Evolutionary conservation across 2,888 invertebrate genomes (phyloP), one percentile per base, ranked within the genome.

Genomic region (Drosophila neonasuta): DNA sequence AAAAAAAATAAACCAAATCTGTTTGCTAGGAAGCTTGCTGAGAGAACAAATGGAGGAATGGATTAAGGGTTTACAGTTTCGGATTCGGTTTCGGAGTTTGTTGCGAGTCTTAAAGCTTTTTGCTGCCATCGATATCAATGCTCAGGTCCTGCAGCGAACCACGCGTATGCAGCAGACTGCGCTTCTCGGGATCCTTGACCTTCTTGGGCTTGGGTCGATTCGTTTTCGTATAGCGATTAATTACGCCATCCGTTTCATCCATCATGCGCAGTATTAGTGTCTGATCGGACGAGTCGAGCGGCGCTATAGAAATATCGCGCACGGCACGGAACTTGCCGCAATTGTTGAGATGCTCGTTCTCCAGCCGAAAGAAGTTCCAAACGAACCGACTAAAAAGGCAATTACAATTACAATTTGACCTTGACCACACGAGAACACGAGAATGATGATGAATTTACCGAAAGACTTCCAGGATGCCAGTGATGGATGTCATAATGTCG

Each of bases 321-420:
- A 99, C 99, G 8, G 99, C 99, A 87, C 99, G 93, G 93, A 99
- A 99, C 92, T 97, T 96, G 90, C 99, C 99, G 92, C 99, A 99
- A 92, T 99, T 99, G 92, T 99, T 99, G 42, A 99, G 92, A 91
- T 99, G 99, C 90, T 99, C 99, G 92, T 99, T 99, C 92, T 99
- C 99, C 87, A 99, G 91, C 0, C 99, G 99, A 93, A 99, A 99
- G 92, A 97, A 99, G 92, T 99, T 99, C 99, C 99, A 99, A 49
- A 99, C 94, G 91, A 99, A 99, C 59, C 99, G 94, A 88, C 97
- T 96, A 46, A 15, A 39, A 8, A n/a, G 24, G 6, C 2, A n/a
- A 30, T 8, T n/a, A 11, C 7, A 42, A 5, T 34, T 42, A n/a
- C n/a, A 34, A 11, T 2, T 24, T 5, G 24, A 1, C 0, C n/a